Evolutionary conservation across 2,797 vertebrate species (phyloP), one percentile per base, ranked within the genome.

Genomic region (Geotria australis): DNA sequence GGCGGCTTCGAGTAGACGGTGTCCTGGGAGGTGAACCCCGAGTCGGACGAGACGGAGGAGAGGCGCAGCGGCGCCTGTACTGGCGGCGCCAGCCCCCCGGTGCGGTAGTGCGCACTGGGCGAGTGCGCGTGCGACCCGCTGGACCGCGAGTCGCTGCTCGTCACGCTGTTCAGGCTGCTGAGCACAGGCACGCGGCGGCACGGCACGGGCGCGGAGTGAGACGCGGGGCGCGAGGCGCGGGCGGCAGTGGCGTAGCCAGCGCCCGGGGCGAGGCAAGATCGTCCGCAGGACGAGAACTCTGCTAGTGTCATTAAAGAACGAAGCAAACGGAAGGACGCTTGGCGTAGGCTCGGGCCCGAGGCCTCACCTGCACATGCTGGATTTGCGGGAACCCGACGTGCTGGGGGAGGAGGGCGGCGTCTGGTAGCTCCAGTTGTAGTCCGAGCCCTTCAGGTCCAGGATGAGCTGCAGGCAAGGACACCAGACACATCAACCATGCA

Each of bases 351-450:
- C n/a, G n/a, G n/a, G n/a, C n/a, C n/a, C n/a, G n/a, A n/a, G 24
- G 24, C 38, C 24, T 38, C 60, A 86, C 86, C 89, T 95, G 79
- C 86, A 95, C 83, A 91, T 85, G 75, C 85, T 96, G 72, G 85
- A 85, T 70, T 96, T 96, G 56, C 86, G 78, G 59, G 89, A 96
- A 49, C 80, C 73, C 4, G 85, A 88, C 70, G 81, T 93, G 73
- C 80, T 85, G 10, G 89, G 89, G 0, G 89, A 96, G 0, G 86
- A 88, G 0, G 86, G 86, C 1, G 89, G 85, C 0, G 86, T 94
- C 73, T 95, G 86, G 69, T 91, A 94, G 55, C 84, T 84, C 89
- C 86, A 96, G 65, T 76, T 85, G 67, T 86, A 89, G 66, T 96
- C 89, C 0, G 89, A 91, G 48, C 89, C 85, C 68, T 96, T 96